Base-by-base conservation (phyloP, 2,888 invertebrate species). In the Amblyjoppa proteus region DNA sequence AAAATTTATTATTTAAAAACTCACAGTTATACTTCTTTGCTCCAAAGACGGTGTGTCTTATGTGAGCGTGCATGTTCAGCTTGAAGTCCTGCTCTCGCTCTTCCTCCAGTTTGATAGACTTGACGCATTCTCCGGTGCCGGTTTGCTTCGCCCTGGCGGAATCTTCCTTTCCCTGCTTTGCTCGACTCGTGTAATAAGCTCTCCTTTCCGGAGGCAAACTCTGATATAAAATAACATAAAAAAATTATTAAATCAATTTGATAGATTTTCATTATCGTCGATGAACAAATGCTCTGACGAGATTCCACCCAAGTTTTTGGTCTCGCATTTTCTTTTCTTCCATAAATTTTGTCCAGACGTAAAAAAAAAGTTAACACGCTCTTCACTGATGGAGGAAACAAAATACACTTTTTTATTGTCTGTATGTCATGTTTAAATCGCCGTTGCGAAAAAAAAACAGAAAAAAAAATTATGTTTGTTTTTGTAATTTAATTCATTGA, bases 141-240 rank as follows among this genome's bases (percentile, higher is more conserved):
- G 93, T 94, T 80, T 90, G 90, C 85, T 93, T 94, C 0, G 45
- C 76, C 5, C 7, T 20, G 16, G 70, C 74, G 0, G 73, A 70
- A 34, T 88, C 82, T 0, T 11, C n/a, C 83, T 91, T 94, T 25
- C 74, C 74, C 0, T 87, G 73, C 64, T 91, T 93, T 0, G 92
- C 93, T 80, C 83, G 89, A 45, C 87, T 81, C 84, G 92, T 91
- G 78, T 92, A 94, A 0, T 76, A 85, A 20, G 77, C 84, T 87
- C 88, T 92, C 2, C 91, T 66, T 61, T 87, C 81, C 2, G 80
- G 61, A 3, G 87, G 56, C 75, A 92, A 77, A n/a, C n/a, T 77
- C 92, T 92, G 56, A 49, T 13, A 9, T 3, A 31, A 41, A 69
- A 58, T 20, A 25, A 81, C 76, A 81, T 11, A 68, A 71, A 81